phyloP scores from a whole-genome alignment of 2,797 vertebrate genomes.

The Hafferia zeledoni region DNA sequence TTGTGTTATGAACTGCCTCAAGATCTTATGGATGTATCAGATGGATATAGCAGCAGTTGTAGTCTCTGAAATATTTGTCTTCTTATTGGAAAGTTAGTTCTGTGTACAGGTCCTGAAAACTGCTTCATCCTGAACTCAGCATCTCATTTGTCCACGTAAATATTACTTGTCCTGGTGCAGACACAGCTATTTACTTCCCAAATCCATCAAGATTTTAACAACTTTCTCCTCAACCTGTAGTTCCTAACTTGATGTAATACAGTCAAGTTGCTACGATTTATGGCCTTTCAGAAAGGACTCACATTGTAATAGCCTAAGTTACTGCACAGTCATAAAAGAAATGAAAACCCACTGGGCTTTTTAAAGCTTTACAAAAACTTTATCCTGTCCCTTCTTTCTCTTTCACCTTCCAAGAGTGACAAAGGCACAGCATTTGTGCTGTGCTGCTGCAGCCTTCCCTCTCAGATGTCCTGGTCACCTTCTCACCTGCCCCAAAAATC shows the following conservation, averaged over 20 bases:
- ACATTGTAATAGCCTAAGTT: background rate
- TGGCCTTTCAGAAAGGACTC: background rate
- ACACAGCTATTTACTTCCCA: conserved; percentile 9
- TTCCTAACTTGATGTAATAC: background rate
- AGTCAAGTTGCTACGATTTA: background rate
- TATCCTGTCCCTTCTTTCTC: background rate
- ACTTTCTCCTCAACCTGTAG: background rate
- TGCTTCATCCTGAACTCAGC: background rate
- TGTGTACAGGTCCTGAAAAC: background rate
- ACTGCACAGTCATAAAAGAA: background rate
- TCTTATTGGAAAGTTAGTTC: background rate
- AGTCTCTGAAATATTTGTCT: background rate
- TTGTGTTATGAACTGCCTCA: background rate
- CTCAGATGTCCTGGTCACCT: background rate
- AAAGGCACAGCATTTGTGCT: background rate
- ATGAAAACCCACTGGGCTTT: background rate
- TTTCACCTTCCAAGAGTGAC: background rate
- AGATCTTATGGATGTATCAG: background rate
- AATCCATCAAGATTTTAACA: conserved; percentile 24
- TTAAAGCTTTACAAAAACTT: background rate
- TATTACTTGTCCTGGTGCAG: background rate
- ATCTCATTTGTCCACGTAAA: background rate
- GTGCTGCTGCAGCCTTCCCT: background rate
- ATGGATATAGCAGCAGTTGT: background rate
- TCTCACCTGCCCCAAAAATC: background rate